Conservation (phyloP, 2,797 vertebrate species). For the Hydrocynus forskahlii region DNA sequence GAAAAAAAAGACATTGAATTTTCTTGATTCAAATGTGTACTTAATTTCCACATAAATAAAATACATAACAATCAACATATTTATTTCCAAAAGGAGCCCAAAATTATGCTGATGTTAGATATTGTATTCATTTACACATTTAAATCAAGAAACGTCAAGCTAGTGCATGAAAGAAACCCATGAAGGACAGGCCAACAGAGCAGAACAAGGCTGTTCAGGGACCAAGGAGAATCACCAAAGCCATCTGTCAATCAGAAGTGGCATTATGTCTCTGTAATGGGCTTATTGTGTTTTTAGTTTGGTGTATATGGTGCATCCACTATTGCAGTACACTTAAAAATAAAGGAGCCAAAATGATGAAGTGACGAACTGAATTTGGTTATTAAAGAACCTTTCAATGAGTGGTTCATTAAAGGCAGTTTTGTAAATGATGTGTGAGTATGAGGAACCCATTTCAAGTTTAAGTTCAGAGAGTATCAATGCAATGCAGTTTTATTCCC, state of each 20-base stretch:
- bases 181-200: not conserved
- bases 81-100: not conserved
- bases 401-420: too few relatives aligned
- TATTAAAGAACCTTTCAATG: too few relatives aligned
- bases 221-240: not conserved
- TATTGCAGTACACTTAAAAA: not conserved
- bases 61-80: not conserved
- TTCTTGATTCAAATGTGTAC: not conserved
- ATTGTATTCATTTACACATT: not conserved
- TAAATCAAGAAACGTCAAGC: not conserved
- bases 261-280: not conserved
- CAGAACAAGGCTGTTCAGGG: not conserved
- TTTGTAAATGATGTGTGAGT: too few relatives aligned
- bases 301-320: not conserved
- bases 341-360: not conserved
- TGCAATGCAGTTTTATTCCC: too few relatives aligned
- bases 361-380: too few relatives aligned
- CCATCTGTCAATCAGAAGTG: not conserved
- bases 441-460: not conserved
- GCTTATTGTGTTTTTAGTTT: not conserved
- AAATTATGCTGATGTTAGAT: not conserved
- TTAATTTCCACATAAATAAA: not conserved
- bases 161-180: not conserved
- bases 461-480: not conserved
- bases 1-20: not conserved